A percentile compares a stretch with the other conserved stretches of the same genome.
Evolutionary conservation across 2,888 invertebrate species (phyloP).

Genomic region (Leucania comma): DNA sequence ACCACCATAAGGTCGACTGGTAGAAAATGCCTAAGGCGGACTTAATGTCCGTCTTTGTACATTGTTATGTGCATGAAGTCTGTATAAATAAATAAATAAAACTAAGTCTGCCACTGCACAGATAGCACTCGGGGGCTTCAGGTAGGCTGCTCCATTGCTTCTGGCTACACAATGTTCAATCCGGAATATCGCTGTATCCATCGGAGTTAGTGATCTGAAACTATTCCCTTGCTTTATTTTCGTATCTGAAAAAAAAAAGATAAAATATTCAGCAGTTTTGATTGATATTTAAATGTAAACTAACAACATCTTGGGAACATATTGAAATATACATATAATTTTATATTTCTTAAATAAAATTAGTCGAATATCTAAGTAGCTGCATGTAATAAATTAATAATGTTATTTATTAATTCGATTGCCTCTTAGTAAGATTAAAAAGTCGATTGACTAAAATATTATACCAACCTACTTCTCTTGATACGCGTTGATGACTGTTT

Average conservation of each 20-base stretch:
- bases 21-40: too few species aligned
- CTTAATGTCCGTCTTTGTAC: too few species aligned
- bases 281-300: background rate
- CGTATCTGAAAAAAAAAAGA: conserved; percentile 52
- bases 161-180: conserved; percentile 91
- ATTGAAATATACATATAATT: background rate
- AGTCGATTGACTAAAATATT: too few species aligned
- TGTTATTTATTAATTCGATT: too few species aligned
- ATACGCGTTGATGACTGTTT: conserved; percentile 19
- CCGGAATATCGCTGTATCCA: conserved; percentile 93
- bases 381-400: too few species aligned
- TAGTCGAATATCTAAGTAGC: too few species aligned
- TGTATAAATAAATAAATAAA: too few species aligned
- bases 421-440: too few species aligned
- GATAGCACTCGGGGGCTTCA: conserved; percentile 56
- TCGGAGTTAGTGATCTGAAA: conserved; percentile 84
- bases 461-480: conserved; percentile 53
- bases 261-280: background rate
- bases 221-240: conserved; percentile 62
- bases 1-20: too few species aligned
- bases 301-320: background rate
- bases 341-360: too few species aligned
- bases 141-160: conserved; percentile 82
- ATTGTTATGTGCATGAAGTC: too few species aligned
- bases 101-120: too few species aligned